A percentile compares a stretch with the other conserved stretches of the same genome.
Conservation (phyloP, 2,113 vertebrate genomes). For the cat (Felis catus) region F.catus_Fca126_mat1.0 CM031424.1:32978501-32979000, state of each 20-base stretch:
- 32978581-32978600: slow-evolving; percentile 38
- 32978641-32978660: slow-evolving; percentile 44
- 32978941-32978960: not conserved
- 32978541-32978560: not conserved
- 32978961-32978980: not conserved
- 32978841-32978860: not conserved
- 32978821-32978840: not conserved
- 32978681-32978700: slow-evolving; percentile 54
- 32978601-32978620: not conserved
- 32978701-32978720: slow-evolving; percentile 50
- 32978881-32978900: not conserved
- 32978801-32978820: not conserved
- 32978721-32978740: slow-evolving; percentile 53
- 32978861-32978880: slow-evolving; percentile 16
- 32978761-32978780: slow-evolving; percentile 27
- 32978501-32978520: not conserved
- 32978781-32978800: slow-evolving; percentile 30
- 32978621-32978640: slow-evolving; percentile 43
- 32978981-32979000: not conserved
- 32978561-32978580: slow-evolving; percentile 17
- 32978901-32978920: not conserved
- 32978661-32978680: slow-evolving; percentile 64
- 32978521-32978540: not conserved
- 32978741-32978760: slow-evolving; percentile 43
- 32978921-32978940: slow-evolving; percentile 1